Base-by-base conservation (phyloP, 2,888 invertebrate genomes). In the Drosophila nr. medialis region DNA sequence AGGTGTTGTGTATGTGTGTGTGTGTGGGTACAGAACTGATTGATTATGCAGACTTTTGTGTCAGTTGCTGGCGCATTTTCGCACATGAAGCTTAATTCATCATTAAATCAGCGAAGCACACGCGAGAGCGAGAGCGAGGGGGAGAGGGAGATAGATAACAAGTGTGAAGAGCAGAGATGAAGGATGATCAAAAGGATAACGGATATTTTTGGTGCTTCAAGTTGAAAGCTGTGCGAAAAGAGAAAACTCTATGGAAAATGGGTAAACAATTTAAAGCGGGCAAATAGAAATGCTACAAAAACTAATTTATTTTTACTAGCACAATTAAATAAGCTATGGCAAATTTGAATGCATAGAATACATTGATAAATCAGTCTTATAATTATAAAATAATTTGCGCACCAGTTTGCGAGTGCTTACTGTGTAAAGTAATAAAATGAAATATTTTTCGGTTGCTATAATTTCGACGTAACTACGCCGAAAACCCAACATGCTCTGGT, bases 31-130 rank as follows among this genome's bases (percentile, higher is more conserved):
- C 18, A 49, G 24, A 36, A 73, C 81, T 87, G 89, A 87, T 87
- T 87, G 87, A 87, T 87, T 87, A 88, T 87, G 87, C 87, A 85
- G 85, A 87, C 80, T 88, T 83, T 86, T 82, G 81, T 84, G 86
- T 79, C 85, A 80, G 83, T 80, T 80, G 72, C 74, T 73, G 69
- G 75, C 81, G 80, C 73, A 66, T 84, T 81, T 88, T 83, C 75
- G 68, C 73, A 77, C 71, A 75, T 80, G 74, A 65, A 78, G 78
- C 75, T 87, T 87, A 86, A 84, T 86, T 88, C 87, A 87, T 86
- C 86, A 86, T 86, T 86, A 79, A 75, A 80, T 63, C 77, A 75
- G 63, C 72, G 61, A 67, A 68, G 72, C 77, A 72, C 60, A 54
- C 48, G 49, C 66, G 50, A 53, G 11, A 10, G 7, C 10, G 10